Percentiles rank a stretch among this genome's conserved stretches.
phyloP scores from a whole-genome alignment of 2,113 vertebrate species.

The Ictalurus punctatus region DNA sequence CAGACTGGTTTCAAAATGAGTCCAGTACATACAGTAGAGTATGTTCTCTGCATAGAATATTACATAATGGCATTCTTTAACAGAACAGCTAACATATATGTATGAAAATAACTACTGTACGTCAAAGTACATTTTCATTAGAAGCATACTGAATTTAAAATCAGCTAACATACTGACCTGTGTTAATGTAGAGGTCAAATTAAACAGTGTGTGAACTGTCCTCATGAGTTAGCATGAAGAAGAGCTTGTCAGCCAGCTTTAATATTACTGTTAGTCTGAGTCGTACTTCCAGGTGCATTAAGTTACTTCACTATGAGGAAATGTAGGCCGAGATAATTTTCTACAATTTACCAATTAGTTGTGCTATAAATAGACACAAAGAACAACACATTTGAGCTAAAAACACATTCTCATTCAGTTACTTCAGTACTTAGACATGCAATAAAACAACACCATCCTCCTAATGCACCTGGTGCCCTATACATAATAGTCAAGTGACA shows the following conservation, averaged over 20 bases:
- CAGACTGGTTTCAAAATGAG: background rate
- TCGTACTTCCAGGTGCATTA: background rate
- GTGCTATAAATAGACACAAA: conserved; percentile 20
- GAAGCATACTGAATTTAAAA: background rate
- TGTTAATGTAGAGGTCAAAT: background rate
- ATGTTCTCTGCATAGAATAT: background rate
- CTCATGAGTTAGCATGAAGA: background rate
- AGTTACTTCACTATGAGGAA: conserved; percentile 12
- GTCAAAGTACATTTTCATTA: background rate
- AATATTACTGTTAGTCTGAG: background rate
- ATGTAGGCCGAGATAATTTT: background rate
- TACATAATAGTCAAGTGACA: background rate
- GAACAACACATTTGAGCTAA: conserved; percentile 34
- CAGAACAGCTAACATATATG: background rate
- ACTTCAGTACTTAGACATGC: conserved; percentile 27
- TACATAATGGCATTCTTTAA: background rate
- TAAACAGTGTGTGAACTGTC: background rate
- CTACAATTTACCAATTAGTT: conserved; percentile 13
- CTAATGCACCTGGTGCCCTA: conserved; percentile 9
- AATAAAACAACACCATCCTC: background rate
- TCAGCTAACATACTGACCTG: background rate
- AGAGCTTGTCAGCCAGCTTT: background rate
- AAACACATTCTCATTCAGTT: conserved; percentile 30
- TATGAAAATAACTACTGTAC: background rate
- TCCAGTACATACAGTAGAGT: background rate